Percentiles rank a stretch among this genome's conserved stretches.
phyloP scores from a whole-genome alignment of 2,113 vertebrate genomes.

The Oreamnos americanus region DNA sequence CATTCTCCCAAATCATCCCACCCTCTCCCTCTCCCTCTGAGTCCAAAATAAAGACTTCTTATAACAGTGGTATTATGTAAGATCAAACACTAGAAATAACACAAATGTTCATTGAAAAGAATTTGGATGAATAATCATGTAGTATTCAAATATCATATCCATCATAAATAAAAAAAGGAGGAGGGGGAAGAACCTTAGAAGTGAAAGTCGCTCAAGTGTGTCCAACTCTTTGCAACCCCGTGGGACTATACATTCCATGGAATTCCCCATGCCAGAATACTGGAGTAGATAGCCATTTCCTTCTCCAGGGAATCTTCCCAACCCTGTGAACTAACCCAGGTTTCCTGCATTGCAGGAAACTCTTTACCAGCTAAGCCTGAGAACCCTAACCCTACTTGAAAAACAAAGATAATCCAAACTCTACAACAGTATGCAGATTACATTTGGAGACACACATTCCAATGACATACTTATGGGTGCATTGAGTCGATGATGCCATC shows the following conservation, averaged over 20 bases:
- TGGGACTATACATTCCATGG: neutral
- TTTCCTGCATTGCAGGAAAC: neutral
- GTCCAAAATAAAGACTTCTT: neutral
- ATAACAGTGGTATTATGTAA: neutral
- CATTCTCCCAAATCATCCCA: no score
- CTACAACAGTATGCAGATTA: neutral
- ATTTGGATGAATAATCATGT: neutral
- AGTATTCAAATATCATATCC: neutral
- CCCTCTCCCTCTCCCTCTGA: no score
- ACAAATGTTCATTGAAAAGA: neutral
- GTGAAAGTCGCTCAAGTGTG: neutral
- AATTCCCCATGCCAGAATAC: neutral
- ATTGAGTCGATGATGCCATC: neutral
- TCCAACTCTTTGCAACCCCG: neutral
- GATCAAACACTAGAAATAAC: neutral
- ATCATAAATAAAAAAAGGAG: neutral
- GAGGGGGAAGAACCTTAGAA: neutral
- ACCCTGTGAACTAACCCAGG: neutral
- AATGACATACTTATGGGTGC: neutral
- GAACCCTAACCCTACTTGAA: neutral
- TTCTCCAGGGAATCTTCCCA: neutral
- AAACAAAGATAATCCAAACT: neutral
- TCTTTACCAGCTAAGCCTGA: neutral
- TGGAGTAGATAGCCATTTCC: neutral
- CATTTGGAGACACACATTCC: neutral